These are phyloP conservation scores for Acanthosepion esculentum DNA, from an alignment of 2,888 invertebrate genomes.

Conservation along the genomic window DNA sequence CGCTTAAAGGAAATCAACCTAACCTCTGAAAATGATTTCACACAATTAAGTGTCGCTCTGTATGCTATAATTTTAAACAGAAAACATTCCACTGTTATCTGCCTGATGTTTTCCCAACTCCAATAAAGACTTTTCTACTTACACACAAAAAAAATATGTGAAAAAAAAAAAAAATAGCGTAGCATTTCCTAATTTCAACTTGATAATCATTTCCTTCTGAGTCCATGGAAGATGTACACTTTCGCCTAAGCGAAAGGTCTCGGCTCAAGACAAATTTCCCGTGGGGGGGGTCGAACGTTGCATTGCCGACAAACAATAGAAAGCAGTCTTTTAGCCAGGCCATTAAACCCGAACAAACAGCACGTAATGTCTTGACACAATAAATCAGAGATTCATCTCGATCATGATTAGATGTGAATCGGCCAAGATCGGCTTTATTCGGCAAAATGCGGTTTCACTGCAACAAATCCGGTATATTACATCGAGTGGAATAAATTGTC, in stretches of 20 bases:
- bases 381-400: not conserved
- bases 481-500: not conserved
- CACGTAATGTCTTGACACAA: not conserved
- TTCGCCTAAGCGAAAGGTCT: not conserved
- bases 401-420: no score
- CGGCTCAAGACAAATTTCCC: not conserved
- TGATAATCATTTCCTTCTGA: not conserved
- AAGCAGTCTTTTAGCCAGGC: not conserved
- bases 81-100: no score
- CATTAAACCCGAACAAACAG: not conserved
- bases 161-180: no score
- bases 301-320: not conserved
- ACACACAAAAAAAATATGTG: no score
- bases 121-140: no score
- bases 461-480: not conserved
- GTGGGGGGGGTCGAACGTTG: not conserved
- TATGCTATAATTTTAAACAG: no score
- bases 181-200: no score
- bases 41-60: no score
- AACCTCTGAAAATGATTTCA: no score
- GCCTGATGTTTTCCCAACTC: no score
- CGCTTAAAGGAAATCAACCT: no score
- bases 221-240: not conserved
- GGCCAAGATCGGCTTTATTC: not conserved
- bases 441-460: not conserved